Evolutionary conservation across 2,888 invertebrate genomes (phyloP).

Genomic region (Meghimatium bilineatum): DNA sequence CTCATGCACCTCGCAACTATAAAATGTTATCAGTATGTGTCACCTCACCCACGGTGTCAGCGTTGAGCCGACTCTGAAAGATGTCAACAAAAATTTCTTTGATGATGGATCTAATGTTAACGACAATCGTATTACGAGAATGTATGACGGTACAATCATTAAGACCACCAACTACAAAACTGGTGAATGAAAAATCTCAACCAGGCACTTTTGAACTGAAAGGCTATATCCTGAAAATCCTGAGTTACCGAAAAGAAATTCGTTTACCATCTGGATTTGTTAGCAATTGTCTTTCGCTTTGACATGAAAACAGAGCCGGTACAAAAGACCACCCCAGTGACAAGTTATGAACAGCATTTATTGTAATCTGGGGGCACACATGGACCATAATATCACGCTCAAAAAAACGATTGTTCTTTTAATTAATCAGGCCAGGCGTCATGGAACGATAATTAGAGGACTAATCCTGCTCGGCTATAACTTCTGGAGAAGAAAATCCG

Average conservation of each 20-base stretch:
- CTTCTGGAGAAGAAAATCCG: conserved; percentile 9
- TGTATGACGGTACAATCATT: neutral
- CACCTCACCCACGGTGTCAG: too few relatives aligned
- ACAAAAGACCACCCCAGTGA: conserved; percentile 2
- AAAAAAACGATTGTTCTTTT: conserved; percentile 15
- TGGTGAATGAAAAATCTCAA: neutral
- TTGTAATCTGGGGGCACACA: conserved; percentile 9
- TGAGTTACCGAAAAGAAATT: conserved; percentile 4
- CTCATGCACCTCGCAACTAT: too few relatives aligned
- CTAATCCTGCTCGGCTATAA: conserved; percentile 14
- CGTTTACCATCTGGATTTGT: conserved; percentile 28
- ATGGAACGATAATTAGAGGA: conserved; percentile 12
- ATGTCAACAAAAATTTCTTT: too few relatives aligned
- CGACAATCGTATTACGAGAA: too few relatives aligned
- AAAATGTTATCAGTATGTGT: too few relatives aligned
- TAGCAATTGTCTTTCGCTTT: neutral
- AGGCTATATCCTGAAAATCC: neutral
- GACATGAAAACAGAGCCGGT: neutral
- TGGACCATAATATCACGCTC: neutral
- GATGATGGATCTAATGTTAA: too few relatives aligned
- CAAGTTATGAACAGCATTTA: conserved; percentile 20
- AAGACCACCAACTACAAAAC: neutral
- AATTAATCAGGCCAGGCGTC: conserved; percentile 32
- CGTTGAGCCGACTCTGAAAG: too few relatives aligned
- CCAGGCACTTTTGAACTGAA: neutral